These are phyloP conservation scores for Abramis brama DNA, from an alignment of 2,113 vertebrate genomes.

Conservation along the genomic window DNA sequence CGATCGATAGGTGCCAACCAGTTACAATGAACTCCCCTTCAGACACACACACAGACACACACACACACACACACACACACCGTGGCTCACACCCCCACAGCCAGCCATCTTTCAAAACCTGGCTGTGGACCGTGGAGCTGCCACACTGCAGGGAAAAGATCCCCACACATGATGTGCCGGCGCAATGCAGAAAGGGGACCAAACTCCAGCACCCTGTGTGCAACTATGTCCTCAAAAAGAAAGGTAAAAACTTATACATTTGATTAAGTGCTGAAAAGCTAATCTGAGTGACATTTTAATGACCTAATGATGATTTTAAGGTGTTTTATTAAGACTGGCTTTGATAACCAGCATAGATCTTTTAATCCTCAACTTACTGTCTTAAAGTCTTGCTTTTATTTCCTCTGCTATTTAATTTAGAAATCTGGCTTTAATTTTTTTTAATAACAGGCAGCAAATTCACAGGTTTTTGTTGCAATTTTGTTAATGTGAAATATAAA, in stretches of 20 bases:
- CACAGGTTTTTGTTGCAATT: background rate
- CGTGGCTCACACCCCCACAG: constrained; percentile 26
- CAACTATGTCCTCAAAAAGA: constrained; percentile 15
- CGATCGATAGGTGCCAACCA: constrained; percentile 51
- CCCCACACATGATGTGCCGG: constrained; percentile 60
- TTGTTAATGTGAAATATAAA: background rate
- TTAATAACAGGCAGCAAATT: background rate
- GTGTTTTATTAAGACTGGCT: background rate
- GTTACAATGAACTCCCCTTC: constrained; percentile 26
- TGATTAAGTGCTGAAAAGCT: background rate
- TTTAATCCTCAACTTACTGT: background rate
- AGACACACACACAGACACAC: constrained; percentile 36
- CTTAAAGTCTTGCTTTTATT: background rate
- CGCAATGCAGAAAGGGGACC: constrained; percentile 59
- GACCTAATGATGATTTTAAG: background rate
- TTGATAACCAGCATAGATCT: background rate
- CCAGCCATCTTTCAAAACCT: constrained; percentile 58
- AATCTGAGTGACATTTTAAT: background rate
- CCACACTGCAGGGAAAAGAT: constrained; percentile 67
- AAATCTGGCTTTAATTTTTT: background rate
- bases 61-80: constrained; percentile 39
- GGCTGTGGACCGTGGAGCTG: constrained; percentile 47
- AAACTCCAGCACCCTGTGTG: constrained; percentile 44
- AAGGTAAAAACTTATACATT: constrained; percentile 47
- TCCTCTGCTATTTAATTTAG: background rate